Evolutionary conservation across 2,797 vertebrate species (phyloP), one percentile per base, ranked within the genome.

Genomic region (Epinephelus awoara): DNA sequence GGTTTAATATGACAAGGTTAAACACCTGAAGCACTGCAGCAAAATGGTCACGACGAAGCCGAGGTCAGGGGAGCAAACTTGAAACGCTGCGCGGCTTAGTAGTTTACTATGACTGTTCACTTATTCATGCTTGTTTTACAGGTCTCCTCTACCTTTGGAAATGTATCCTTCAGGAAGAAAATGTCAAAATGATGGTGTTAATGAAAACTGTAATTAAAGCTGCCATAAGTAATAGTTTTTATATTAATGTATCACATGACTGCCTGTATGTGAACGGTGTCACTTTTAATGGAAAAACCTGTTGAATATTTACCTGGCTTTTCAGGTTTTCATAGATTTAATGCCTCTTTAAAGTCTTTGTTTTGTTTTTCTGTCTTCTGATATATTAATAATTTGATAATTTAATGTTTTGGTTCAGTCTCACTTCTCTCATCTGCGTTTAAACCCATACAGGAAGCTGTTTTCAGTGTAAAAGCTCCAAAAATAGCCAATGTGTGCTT

Each of bases 1-100:
- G 21, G 89, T 92, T 91, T 94, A 93, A 93, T 91, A 90, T 93
- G 94, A 94, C 93, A 92, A 83, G 90, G 87, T 93, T 85, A 93
- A 94, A 91, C 88, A 91, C 90, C 92, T 86, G 83, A 93, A 93
- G 92, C 89, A 79, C 55, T 66, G 69, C 76, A 44, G 79, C 67
- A 86, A 84, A 91, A 91, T 76, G 83, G 66, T 84, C 68, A 47
- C 6, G 55, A 52, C 51, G 9, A 72, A 79, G 70, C 63, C 42
- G 11, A 67, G 91, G 92, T 94, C 85, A 92, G 25, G n/a, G 71
- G 88, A 83, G 80, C 82, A 82, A 55, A 55, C 70, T 80, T 86
- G 82, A 84, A 86, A 89, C 59, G 17, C 67, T 5, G 5, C n/a
- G 29, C 49, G 34, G 72, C 73, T 80, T 27, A 25, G 27, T 67